A percentile compares a stretch with the other conserved stretches of the same genome.
phyloP scores from a whole-genome alignment of 1,140 invertebrate genomes.

The Musca vetustissima region DNA sequence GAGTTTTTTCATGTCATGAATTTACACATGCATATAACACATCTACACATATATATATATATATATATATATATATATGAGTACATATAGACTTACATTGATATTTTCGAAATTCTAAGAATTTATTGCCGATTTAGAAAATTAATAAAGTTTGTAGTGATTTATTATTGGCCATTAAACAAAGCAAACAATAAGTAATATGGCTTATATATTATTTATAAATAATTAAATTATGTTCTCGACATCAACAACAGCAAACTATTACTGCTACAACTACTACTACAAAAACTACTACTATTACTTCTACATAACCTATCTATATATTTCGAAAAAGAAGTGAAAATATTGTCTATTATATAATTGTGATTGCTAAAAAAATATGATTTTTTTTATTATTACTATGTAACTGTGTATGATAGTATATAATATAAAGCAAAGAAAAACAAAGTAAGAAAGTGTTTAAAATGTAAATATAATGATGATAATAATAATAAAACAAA shows the following conservation, averaged over 20 bases:
- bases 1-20: too few species aligned
- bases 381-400: conserved; percentile 10
- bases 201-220: too few species aligned
- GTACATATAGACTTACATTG: too few species aligned
- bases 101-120: too few species aligned
- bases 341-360: conserved; percentile 17
- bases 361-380: conserved; percentile 16
- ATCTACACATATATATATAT: too few species aligned
- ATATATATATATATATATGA: too few species aligned
- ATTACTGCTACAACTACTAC: background rate
- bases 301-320: background rate
- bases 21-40: too few species aligned
- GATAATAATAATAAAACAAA: conserved; percentile 1
- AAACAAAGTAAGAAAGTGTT: background rate
- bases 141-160: too few species aligned
- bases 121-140: too few species aligned
- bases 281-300: background rate
- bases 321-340: background rate
- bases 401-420: background rate
- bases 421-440: background rate
- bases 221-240: too few species aligned
- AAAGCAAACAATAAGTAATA: too few species aligned
- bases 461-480: conserved; percentile 15
- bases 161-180: too few species aligned
- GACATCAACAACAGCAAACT: background rate